Percentiles rank a stretch among this genome's conserved stretches.
These are phyloP conservation scores for Oryzias curvinotus DNA, from an alignment of 2,113 vertebrate genomes.

Conservation along the genomic window DNA sequence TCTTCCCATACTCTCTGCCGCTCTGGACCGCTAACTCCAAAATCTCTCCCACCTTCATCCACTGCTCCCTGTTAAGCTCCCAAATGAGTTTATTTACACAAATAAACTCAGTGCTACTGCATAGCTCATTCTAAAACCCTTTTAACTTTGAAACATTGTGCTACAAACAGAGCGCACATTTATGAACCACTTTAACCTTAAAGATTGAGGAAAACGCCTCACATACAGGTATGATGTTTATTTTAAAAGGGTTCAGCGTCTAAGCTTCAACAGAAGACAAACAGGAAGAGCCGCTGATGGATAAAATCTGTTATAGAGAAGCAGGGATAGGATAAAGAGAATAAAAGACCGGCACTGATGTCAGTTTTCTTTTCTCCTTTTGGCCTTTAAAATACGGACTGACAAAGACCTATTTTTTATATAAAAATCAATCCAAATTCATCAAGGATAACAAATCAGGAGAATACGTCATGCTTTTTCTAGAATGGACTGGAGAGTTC, in stretches of 20 bases:
- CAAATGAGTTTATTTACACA: too few species aligned
- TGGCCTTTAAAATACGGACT: conserved; percentile 2
- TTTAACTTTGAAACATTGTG: too few species aligned
- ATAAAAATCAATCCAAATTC: background rate
- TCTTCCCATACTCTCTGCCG: too few species aligned
- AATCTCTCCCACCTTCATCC: too few species aligned
- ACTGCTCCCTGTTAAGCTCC: too few species aligned
- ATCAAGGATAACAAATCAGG: background rate
- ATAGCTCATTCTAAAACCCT: too few species aligned
- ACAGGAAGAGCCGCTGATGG: background rate
- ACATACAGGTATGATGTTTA: background rate
- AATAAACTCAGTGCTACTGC: too few species aligned
- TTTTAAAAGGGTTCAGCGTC: conserved; percentile 6
- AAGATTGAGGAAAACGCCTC: background rate
- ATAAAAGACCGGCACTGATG: background rate
- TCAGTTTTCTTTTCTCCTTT: background rate
- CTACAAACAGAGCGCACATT: too few species aligned
- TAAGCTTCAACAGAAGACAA: background rate
- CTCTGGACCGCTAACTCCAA: too few species aligned
- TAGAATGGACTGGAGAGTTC: conserved; percentile 8
- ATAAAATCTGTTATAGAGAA: background rate
- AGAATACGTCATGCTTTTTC: conserved; percentile 9
- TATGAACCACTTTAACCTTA: background rate
- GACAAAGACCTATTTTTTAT: background rate
- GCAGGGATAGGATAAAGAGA: background rate